These are phyloP conservation scores for Pogonocichla stellata DNA, from an alignment of 2,113 vertebrate genomes.

Conservation along the genomic window DNA sequence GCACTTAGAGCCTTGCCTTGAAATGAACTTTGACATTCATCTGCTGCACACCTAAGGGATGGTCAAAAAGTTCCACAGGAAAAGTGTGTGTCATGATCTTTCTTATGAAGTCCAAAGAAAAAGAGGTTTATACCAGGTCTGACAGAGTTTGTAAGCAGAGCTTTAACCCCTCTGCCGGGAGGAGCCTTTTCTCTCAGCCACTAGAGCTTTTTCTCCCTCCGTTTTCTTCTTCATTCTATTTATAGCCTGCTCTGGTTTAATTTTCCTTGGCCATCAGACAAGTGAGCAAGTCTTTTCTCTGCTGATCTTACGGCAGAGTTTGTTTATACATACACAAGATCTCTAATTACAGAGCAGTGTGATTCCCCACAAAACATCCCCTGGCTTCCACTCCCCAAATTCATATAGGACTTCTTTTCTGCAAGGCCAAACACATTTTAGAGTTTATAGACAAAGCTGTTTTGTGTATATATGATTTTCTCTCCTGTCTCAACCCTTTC, in stretches of 20 bases:
- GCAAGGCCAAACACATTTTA: neutral
- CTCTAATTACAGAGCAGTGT: neutral
- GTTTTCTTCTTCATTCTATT: conserved; percentile 4
- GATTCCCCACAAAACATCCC: conserved; percentile 5
- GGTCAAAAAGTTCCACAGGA: neutral
- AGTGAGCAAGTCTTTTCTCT: conserved; percentile 37
- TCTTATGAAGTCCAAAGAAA: neutral
- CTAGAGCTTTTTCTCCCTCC: rapidly evolving
- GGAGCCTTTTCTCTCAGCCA: neutral
- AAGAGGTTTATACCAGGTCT: neutral
- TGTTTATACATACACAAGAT: conserved; percentile 22
- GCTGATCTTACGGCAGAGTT: conserved; percentile 8
- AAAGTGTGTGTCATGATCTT: neutral
- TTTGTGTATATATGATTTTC: neutral
- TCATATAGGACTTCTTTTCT: neutral
- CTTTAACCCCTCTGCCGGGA: neutral
- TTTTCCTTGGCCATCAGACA: conserved; percentile 57
- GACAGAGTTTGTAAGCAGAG: neutral
- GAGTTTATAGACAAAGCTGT: neutral
- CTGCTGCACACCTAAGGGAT: neutral
- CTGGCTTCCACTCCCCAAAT: neutral
- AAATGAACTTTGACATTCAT: neutral
- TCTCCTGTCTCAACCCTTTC: neutral
- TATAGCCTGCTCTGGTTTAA: conserved; percentile 1
- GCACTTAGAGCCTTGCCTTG: neutral